These are phyloP conservation scores for Campoletis sonorensis DNA, from an alignment of 1,140 invertebrate genomes.

Conservation along the genomic window DNA sequence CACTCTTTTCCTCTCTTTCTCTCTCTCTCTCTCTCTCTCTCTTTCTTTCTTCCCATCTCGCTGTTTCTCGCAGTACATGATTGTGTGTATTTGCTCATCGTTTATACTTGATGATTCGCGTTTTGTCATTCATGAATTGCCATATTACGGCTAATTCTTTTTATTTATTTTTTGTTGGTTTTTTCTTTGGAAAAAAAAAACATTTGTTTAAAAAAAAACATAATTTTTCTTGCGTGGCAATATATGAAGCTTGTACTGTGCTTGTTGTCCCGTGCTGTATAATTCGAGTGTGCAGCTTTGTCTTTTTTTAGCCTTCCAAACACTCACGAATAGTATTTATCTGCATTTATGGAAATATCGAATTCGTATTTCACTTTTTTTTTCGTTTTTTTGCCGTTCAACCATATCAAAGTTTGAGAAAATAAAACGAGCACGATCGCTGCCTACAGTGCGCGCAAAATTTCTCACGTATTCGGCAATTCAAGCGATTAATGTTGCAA, in stretches of 20 bases:
- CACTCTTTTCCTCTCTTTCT: no score
- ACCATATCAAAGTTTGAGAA: no score
- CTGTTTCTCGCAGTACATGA: slow-evolving; percentile 25
- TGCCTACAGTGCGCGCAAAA: background rate
- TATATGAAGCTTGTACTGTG: slow-evolving; percentile 40
- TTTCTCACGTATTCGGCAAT: no score
- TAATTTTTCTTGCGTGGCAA: slow-evolving; percentile 28
- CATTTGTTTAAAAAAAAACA: background rate
- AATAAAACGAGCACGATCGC: no score
- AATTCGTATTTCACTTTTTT: background rate
- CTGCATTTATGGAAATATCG: background rate
- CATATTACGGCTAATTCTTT: background rate
- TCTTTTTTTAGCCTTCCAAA: slow-evolving; percentile 19
- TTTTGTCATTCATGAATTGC: background rate
- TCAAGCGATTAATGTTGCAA: no score
- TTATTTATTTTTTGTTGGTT: no score
- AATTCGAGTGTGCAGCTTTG: slow-evolving; percentile 36
- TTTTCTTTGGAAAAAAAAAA: no score
- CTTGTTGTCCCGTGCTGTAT: slow-evolving; percentile 39
- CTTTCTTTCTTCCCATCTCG: background rate
- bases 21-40: background rate
- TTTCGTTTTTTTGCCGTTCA: no score
- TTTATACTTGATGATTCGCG: slow-evolving; percentile 11
- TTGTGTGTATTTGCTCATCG: slow-evolving; percentile 25
- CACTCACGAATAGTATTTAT: background rate